Evolutionary conservation across 2,888 invertebrate genomes (phyloP).

Genomic region (Epinotia nisella): DNA sequence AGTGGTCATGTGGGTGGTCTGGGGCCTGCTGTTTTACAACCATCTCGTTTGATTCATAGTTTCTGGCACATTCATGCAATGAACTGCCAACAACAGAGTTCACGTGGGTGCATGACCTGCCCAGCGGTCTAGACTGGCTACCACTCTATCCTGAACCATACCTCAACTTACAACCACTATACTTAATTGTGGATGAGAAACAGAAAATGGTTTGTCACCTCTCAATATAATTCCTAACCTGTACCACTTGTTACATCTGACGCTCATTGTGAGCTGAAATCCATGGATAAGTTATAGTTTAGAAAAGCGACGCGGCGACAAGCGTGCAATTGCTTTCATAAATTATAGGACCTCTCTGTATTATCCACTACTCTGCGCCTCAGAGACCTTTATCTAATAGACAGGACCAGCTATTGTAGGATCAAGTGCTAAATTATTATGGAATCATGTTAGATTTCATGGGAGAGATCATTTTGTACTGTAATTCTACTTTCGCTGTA

Average conservation of each 20-base stretch:
- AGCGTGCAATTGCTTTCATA: slow-evolving; percentile 61
- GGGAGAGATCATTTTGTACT: slow-evolving; percentile 62
- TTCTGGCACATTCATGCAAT: too few relatives aligned
- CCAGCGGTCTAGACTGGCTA: too few relatives aligned
- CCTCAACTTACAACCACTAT: background rate
- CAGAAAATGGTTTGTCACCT: background rate
- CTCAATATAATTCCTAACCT: slow-evolving; percentile 29
- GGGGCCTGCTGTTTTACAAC: too few relatives aligned
- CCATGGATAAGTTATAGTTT: slow-evolving; percentile 59
- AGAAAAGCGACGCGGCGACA: slow-evolving; percentile 55
- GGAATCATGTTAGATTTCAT: slow-evolving; percentile 70
- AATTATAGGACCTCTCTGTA: slow-evolving; percentile 54
- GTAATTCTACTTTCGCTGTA: slow-evolving; percentile 51
- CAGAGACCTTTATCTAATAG: slow-evolving; percentile 68
- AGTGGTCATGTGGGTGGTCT: too few relatives aligned
- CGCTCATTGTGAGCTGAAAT: slow-evolving; percentile 57
- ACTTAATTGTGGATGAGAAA: background rate
- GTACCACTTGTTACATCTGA: slow-evolving; percentile 48
- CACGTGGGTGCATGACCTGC: too few relatives aligned
- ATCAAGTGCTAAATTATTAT: slow-evolving; percentile 76
- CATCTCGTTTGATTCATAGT: too few relatives aligned
- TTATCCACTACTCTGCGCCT: slow-evolving; percentile 55
- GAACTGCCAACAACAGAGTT: too few relatives aligned
- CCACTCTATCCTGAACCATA: too few relatives aligned
- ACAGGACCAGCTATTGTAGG: slow-evolving; percentile 69